Conservation (phyloP, 2,797 vertebrate species). For the Ptychadena robeensis region DNA sequence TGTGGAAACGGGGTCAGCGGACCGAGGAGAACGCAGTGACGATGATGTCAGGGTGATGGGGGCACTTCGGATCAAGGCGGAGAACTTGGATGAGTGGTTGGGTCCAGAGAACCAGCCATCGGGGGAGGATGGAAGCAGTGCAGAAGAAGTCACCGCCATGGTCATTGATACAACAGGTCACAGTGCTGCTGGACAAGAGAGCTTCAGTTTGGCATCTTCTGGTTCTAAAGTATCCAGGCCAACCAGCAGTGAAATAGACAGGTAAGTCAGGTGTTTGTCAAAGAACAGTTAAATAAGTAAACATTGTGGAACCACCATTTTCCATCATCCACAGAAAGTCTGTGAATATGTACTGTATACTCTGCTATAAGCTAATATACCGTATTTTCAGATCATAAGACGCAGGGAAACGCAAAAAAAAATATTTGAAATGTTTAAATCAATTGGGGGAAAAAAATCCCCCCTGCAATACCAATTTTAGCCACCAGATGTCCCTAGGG, state of each 20-base stretch:
- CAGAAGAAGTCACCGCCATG: slow-evolving; percentile 88
- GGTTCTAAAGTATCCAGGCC: slow-evolving; percentile 84
- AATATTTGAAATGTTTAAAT: too few relatives aligned
- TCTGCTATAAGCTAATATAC: too few relatives aligned
- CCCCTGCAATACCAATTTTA: too few relatives aligned
- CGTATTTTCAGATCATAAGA: too few relatives aligned
- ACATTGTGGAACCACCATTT: too few relatives aligned
- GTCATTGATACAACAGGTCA: slow-evolving; percentile 93
- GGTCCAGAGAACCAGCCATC: slow-evolving; percentile 85
- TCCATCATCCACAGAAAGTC: too few relatives aligned
- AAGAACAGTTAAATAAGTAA: too few relatives aligned
- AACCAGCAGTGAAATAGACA: slow-evolving; percentile 92
- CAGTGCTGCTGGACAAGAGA: slow-evolving; percentile 81
- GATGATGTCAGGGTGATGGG: slow-evolving; percentile 81
- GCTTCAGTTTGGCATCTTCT: slow-evolving; percentile 75
- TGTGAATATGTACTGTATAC: too few relatives aligned
- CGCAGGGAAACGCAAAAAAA: too few relatives aligned
- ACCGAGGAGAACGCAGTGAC: slow-evolving; percentile 75
- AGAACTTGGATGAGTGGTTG: slow-evolving; percentile 93
- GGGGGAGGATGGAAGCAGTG: slow-evolving; percentile 86
- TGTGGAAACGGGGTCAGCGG: slow-evolving; percentile 83
- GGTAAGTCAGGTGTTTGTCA: too few relatives aligned
- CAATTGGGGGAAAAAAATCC: too few relatives aligned
- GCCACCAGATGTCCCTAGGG: too few relatives aligned
- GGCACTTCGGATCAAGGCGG: slow-evolving; percentile 89